Evolutionary conservation across 2,888 invertebrate genomes (phyloP), one percentile per base, ranked within the genome.

Genomic region (Parasteatoda lunata): DNA sequence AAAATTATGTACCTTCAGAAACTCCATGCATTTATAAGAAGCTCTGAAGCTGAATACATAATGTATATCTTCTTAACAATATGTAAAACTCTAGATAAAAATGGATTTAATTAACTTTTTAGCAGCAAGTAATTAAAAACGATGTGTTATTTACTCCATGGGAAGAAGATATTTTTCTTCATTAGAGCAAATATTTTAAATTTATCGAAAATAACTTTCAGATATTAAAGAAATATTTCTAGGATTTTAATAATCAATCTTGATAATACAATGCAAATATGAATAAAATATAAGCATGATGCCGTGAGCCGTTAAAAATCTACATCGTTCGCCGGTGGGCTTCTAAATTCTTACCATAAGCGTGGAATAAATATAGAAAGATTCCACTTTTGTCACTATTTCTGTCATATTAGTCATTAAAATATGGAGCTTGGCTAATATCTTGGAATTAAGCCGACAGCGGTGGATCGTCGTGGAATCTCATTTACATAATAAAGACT

Each of bases 341-440:
- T 69, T 69, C n/a, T 9, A n/a, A 64, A 64, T 79, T 48, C 71
- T 13, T 7, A n/a, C 64, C 79, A 79, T 79, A 71, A 79, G 70
- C n/a, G 64, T 71, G 30, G 6, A 47, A 79, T 79, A 71, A 79
- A 79, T 71, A 64, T 70, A 30, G 52, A 30, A n/a, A 45, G 8
- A 15, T 5, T 7, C 65, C 80, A 72, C 72, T 65, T 80, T 80
- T 80, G 80, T 65, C 64, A 65, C 80, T n/a, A 72, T 72, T 47
- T 66, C 80, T 80, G 71, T 65, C 80, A 65, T 72, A 80, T 80
- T 72, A 72, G 80, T 80, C 80, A 80, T 80, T 80, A 80, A 79
- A 80, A 80, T 80, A 80, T 80, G 72, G 71, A 73, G 45, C 65
- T 49, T n/a, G 8, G 72, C 72, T 80, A 72, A 72, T 80, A 80